A percentile compares a stretch with the other conserved stretches of the same genome.
phyloP scores from a whole-genome alignment of 2,113 vertebrate species.

The Alethe castanea region DNA sequence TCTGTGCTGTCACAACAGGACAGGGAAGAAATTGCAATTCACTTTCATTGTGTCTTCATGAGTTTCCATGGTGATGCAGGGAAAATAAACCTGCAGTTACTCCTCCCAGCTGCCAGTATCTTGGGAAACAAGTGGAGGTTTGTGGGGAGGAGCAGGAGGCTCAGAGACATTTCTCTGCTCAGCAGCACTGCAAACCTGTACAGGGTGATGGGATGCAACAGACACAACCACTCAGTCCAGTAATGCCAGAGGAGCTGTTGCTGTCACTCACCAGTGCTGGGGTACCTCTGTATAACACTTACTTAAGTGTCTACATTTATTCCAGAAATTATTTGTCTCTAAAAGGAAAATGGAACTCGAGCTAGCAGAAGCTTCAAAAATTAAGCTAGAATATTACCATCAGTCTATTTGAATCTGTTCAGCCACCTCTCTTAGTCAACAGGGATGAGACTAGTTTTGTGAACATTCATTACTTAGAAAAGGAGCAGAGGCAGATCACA shows the following conservation, averaged over 20 bases:
- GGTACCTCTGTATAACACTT: neutral
- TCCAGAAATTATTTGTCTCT: neutral
- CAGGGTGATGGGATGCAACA: neutral
- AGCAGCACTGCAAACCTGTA: fast-evolving
- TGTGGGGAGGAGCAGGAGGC: neutral
- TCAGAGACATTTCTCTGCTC: neutral
- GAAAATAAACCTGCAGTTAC: neutral
- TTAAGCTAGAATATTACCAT: neutral
- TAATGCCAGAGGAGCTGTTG: neutral
- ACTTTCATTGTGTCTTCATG: neutral
- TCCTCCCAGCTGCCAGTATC: neutral
- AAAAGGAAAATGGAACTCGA: neutral
- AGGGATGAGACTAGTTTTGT: neutral
- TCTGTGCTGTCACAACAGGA: neutral
- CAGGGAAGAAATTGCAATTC: neutral
- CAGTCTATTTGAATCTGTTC: neutral
- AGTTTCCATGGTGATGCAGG: neutral
- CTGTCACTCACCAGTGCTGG: neutral
- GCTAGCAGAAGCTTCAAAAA: neutral
- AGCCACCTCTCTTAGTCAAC: neutral
- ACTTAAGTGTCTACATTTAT: neutral
- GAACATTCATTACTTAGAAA: neutral
- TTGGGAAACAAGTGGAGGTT: neutral
- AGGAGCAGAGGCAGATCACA: neutral
- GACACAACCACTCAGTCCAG: neutral